phyloP scores from a whole-genome alignment of 2,888 invertebrate species.

The Brachypalpus laphriformis region DNA sequence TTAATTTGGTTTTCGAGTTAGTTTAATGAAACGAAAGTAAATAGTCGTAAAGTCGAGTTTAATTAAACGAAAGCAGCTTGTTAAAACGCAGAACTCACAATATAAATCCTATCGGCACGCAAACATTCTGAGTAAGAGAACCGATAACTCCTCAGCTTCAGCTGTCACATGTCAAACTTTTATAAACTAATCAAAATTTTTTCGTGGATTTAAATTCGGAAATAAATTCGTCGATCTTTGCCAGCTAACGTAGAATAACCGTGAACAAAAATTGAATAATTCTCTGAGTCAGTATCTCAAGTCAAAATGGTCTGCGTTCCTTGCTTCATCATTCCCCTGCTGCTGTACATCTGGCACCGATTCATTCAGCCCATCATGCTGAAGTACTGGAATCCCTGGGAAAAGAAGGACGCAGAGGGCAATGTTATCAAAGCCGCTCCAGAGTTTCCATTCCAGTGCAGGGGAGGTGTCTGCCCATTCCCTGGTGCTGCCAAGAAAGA shows the following conservation, averaged over 20 bases:
- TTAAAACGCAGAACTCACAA: no score
- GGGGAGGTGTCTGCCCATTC: slow-evolving; percentile 84
- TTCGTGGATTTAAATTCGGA: no score
- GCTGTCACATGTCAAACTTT: slow-evolving; percentile 15
- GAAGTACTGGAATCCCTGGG: slow-evolving; percentile 92
- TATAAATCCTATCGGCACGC: not conserved
- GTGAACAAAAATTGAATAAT: no score
- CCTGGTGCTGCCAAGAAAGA: slow-evolving; percentile 76
- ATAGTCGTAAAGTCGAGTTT: no score
- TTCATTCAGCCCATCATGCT: slow-evolving; percentile 92
- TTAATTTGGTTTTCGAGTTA: no score
- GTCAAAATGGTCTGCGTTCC: slow-evolving; percentile 90
- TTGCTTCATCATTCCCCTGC: slow-evolving; percentile 92
- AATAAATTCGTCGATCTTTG: not conserved
- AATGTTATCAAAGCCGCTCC: slow-evolving; percentile 84
- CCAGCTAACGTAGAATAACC: not conserved
- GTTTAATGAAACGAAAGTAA: no score
- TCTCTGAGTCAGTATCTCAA: not conserved
- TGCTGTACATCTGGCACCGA: slow-evolving; percentile 92
- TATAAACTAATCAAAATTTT: not conserved
- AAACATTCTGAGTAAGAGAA: not conserved
- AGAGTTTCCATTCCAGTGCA: slow-evolving; percentile 86
- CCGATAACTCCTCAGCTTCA: no score
- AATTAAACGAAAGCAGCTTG: no score
- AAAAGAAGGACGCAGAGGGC: slow-evolving; percentile 86